Evolutionary conservation across 2,797 vertebrate genomes (phyloP).

Genomic region (Phataginus tetradactyla): DNA sequence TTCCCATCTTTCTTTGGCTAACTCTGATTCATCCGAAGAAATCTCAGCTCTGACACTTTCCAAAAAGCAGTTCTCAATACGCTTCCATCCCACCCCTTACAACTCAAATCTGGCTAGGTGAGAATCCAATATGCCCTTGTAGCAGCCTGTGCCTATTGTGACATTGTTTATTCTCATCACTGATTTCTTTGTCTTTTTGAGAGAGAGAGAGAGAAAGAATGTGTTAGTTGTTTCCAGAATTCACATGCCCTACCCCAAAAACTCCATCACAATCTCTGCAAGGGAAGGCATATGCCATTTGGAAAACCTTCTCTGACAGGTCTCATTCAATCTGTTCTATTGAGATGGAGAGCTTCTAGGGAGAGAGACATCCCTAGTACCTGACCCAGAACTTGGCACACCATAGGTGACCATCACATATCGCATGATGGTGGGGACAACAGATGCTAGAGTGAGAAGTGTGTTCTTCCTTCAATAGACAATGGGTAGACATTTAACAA

Average conservation of each 20-base stretch:
- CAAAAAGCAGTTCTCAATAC: conserved; percentile 15
- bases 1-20: background rate
- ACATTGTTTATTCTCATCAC: background rate
- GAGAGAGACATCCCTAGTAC: background rate
- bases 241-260: background rate
- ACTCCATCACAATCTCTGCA: background rate
- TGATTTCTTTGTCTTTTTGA: background rate
- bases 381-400: background rate
- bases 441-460: background rate
- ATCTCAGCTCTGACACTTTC: conserved; percentile 24
- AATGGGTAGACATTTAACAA: background rate
- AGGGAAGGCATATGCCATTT: background rate
- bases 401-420: background rate
- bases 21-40: conserved; percentile 39
- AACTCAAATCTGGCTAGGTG: background rate
- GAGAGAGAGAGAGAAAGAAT: too few species aligned
- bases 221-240: background rate
- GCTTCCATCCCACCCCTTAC: background rate
- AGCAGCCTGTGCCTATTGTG: background rate
- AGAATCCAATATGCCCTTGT: conserved; percentile 7
- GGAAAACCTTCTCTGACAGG: background rate
- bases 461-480: background rate
- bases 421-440: background rate
- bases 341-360: background rate
- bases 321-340: background rate